Evolutionary conservation across 2,113 vertebrate genomes (phyloP).

Genomic region (Gnathonemus echidnorhynchus): DNA sequence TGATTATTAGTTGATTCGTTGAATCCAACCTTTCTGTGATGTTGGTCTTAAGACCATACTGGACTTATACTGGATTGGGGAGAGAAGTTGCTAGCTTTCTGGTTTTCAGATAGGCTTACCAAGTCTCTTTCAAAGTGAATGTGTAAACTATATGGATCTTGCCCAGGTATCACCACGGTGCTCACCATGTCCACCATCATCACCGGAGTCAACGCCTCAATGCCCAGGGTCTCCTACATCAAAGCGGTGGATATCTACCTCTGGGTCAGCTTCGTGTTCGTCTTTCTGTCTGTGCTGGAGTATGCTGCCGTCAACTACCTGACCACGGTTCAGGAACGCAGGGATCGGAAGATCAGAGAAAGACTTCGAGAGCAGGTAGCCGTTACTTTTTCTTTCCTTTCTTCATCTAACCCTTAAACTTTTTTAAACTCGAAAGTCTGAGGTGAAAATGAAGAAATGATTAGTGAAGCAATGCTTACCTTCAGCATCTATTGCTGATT

Average conservation of each 20-base stretch:
- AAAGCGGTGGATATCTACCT: conserved; percentile 73
- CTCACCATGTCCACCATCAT: conserved; percentile 70
- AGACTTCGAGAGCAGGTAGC: conserved; percentile 64
- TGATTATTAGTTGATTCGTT: background rate
- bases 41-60: background rate
- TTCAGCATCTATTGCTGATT: background rate
- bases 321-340: conserved; percentile 82
- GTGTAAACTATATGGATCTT: conserved; percentile 12
- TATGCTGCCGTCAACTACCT: conserved; percentile 87
- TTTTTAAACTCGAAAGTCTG: background rate
- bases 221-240: conserved; percentile 85
- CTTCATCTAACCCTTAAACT: background rate
- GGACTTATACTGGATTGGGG: background rate
- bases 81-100: background rate
- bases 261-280: conserved; percentile 72
- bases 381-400: background rate
- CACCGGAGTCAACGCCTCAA: conserved; percentile 85
- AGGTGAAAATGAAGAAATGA: background rate
- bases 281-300: conserved; percentile 69
- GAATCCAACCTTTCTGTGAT: background rate
- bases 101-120: background rate
- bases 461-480: background rate
- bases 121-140: background rate
- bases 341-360: conserved; percentile 71
- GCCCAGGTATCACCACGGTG: conserved; percentile 74